Conservation (phyloP, 35 echinoderm and acorn worm genomes). For the Apostichopus japonicus region DNA sequence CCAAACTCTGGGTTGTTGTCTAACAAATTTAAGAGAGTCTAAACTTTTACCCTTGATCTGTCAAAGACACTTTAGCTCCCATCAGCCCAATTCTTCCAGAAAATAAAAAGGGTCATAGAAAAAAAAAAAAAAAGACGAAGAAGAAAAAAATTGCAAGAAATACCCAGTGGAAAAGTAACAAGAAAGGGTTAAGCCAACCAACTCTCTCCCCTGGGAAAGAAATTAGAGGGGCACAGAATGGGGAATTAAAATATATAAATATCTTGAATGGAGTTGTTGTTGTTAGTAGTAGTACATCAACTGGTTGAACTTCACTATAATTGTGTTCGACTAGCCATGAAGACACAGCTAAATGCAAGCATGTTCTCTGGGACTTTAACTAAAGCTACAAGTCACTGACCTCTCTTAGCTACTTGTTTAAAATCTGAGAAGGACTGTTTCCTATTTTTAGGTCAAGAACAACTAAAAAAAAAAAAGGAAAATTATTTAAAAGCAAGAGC, state of each 20-base stretch:
- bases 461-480: no score
- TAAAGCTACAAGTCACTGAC: background rate
- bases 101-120: background rate
- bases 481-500: background rate
- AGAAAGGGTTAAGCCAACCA: background rate
- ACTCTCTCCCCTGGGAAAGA: background rate
- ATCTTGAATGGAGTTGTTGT: background rate
- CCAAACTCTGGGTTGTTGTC: background rate
- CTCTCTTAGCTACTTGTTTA: background rate
- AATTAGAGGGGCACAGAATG: background rate
- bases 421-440: background rate
- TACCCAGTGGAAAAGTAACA: background rate
- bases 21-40: background rate
- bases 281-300: background rate
- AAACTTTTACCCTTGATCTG: conserved; percentile 18
- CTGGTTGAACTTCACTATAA: background rate
- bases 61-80: background rate
- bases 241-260: background rate
- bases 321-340: conserved; percentile 1
- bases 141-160: background rate
- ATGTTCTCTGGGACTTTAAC: background rate
- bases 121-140: background rate
- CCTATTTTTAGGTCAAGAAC: background rate
- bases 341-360: background rate
- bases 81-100: background rate